Evolutionary conservation across 2,113 vertebrate genomes (phyloP).

Genomic region (Poicephalus gulielmi): DNA sequence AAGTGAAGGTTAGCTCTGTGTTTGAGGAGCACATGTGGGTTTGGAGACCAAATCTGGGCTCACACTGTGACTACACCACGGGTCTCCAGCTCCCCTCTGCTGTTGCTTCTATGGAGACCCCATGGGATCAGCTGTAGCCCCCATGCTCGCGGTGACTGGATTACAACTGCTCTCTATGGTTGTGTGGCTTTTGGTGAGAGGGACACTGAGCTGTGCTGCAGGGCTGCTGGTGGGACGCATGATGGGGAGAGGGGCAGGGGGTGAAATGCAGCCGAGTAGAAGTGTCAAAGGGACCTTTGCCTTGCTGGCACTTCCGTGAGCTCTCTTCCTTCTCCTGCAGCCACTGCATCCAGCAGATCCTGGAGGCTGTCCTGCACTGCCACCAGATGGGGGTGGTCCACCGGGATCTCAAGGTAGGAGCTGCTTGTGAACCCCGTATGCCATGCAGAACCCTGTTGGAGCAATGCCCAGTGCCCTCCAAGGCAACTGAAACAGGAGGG

Average conservation of each 20-base stretch:
- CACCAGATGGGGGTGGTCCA: slow-evolving; percentile 90
- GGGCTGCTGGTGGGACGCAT: neutral
- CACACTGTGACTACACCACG: neutral
- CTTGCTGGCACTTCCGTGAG: neutral
- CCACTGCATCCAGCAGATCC: slow-evolving; percentile 74
- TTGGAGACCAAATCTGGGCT: neutral
- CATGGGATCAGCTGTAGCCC: accelerated
- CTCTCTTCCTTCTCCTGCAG: neutral
- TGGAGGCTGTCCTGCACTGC: slow-evolving; percentile 86
- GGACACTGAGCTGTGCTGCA: neutral
- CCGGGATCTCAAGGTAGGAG: slow-evolving; percentile 84
- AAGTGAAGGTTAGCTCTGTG: neutral
- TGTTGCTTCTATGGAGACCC: neutral
- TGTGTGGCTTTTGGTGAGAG: neutral
- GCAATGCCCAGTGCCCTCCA: neutral
- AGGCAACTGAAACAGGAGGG: neutral
- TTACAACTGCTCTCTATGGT: neutral
- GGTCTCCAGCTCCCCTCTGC: neutral
- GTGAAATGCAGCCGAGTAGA: neutral
- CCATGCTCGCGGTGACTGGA: accelerated
- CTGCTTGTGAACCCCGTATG: neutral
- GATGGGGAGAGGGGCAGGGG: neutral
- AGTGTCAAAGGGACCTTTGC: neutral
- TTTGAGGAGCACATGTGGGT: neutral
- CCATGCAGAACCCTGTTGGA: neutral